phyloP scores from a whole-genome alignment of 2,113 vertebrate genomes.

The Sylvilagus bachmani region DNA sequence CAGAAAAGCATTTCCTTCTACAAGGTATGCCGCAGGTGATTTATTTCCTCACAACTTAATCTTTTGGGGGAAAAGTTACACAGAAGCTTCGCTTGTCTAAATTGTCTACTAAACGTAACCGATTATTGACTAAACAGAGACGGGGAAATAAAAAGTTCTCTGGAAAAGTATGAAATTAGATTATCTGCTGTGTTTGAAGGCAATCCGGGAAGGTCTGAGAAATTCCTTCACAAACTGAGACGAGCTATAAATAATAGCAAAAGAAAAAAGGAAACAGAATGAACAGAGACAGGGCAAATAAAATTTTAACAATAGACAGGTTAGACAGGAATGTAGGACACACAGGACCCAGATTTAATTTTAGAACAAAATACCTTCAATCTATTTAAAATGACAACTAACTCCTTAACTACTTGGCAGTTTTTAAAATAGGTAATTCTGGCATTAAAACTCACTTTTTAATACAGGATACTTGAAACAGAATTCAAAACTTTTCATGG shows the following conservation, averaged over 20 bases:
- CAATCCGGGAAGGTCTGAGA: slow-evolving; percentile 70
- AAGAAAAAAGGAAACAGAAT: too few relatives aligned
- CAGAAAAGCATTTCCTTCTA: slow-evolving; percentile 58
- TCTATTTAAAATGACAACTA: slow-evolving; percentile 18
- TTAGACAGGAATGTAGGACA: slow-evolving; percentile 35
- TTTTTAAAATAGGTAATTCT: slow-evolving; percentile 47
- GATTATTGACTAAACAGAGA: slow-evolving; percentile 51
- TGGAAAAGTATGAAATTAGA: slow-evolving; percentile 70
- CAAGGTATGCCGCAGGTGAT: slow-evolving; percentile 15
- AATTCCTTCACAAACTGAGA: slow-evolving; percentile 49
- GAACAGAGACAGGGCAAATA: slow-evolving; percentile 29
- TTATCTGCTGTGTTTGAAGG: slow-evolving; percentile 55
- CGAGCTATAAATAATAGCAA: background rate
- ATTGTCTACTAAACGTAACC: slow-evolving; percentile 47
- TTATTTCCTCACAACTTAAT: slow-evolving; percentile 68
- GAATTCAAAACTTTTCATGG: slow-evolving; percentile 21
- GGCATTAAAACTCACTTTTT: background rate
- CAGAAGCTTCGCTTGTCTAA: slow-evolving; percentile 56
- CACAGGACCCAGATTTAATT: background rate
- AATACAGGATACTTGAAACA: background rate
- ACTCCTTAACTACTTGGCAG: slow-evolving; percentile 25
- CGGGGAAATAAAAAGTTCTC: slow-evolving; percentile 45
- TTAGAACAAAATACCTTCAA: slow-evolving; percentile 25
- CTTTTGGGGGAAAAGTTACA: slow-evolving; percentile 26
- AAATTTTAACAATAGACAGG: slow-evolving; percentile 48